Base-by-base conservation (phyloP, 2,797 vertebrate genomes). In the Lycodopsis pacificus region DNA sequence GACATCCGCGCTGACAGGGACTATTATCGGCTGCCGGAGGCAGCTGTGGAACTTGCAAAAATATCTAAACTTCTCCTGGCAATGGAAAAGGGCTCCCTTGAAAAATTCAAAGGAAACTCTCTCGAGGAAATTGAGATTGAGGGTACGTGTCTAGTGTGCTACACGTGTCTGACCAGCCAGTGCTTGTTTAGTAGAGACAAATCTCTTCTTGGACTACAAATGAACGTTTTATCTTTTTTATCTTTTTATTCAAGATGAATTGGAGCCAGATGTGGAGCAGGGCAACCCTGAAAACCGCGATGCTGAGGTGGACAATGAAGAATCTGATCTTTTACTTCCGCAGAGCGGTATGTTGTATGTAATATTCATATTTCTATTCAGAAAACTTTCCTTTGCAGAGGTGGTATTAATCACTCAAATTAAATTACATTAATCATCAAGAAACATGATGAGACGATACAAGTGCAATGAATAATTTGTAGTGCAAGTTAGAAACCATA, bases 21-120 rank as follows among this genome's bases (percentile, higher is more conserved):
- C 8, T 90, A 82, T 11, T 94, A 90, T 73, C 83, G 71, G 7
- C 53, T 32, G 1, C 87, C 88, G 13, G 77, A 88, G 20, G 90
- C 86, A 0, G 83, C 86, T 0, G 63, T 75, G 40, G 91, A 92
- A n/a, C 80, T 94, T 0, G 89, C 89, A 36, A 92, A 93, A 76
- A 88, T 92, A 25, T 74, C 90, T 0, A 88, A 88, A 59, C 88
- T 94, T 2, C 73, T 94, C 6, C 46, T 83, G 62, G 87, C 82
- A 25, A 88, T 84, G 89, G 89, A 92, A 44, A 88, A 86, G 3
- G 89, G 90, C 10, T 77, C 66, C 63, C 82, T 90, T 5, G 81
- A 88, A 30, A 78, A 13, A 30, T 86, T 74, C 62, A 77, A 87
- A 75, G 91, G 88, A 42, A 87, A 75, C 49, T 86, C 83, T 62